Evolutionary conservation across 2,113 vertebrate genomes (phyloP).

Genomic region (Pleuronectes platessa): DNA sequence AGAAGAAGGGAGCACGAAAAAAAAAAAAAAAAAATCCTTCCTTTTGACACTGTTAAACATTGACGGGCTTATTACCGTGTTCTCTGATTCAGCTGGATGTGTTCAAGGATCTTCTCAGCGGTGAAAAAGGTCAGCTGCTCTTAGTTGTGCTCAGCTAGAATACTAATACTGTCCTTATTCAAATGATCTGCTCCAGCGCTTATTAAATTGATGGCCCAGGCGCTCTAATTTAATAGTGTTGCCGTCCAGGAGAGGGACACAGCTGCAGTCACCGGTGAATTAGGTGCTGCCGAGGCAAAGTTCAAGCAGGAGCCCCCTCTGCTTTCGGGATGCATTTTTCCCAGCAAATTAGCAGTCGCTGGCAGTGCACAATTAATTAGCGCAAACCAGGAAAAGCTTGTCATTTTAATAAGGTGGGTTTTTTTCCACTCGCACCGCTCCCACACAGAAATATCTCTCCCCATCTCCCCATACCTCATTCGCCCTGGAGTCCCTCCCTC

Average conservation of each 20-base stretch:
- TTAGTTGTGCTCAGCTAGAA: conserved; percentile 95
- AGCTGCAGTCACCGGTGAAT: conserved; percentile 89
- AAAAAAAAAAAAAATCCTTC: conserved; percentile 71
- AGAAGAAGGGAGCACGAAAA: conserved; percentile 33
- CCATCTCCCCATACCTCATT: conserved; percentile 58
- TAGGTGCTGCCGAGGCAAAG: conserved; percentile 91
- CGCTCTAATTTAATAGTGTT: conserved; percentile 97
- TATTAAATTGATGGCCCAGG: conserved; percentile 98
- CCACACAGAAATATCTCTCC: conserved; percentile 62
- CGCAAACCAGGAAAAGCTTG: conserved; percentile 93
- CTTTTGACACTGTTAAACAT: conserved; percentile 91
- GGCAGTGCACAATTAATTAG: conserved; percentile 94
- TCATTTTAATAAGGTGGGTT: conserved; percentile 92
- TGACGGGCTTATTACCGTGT: conserved; percentile 91
- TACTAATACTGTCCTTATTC: conserved; percentile 99
- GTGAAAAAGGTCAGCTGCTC: conserved; percentile 99
- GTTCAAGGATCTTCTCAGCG: conserved; percentile 95
- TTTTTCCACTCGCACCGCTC: conserved; percentile 65
- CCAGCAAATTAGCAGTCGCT: conserved; percentile 93
- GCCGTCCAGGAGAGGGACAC: conserved; percentile 87
- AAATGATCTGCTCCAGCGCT: conserved; percentile 97
- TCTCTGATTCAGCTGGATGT: conserved; percentile 93
- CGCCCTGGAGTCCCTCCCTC: conserved; percentile 75
- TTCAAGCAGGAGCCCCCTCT: conserved; percentile 87
- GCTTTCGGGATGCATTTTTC: conserved; percentile 90